A percentile compares a stretch with the other conserved stretches of the same genome.
phyloP scores from a whole-genome alignment of 1,140 invertebrate species.

The Drosophila leontia region DNA sequence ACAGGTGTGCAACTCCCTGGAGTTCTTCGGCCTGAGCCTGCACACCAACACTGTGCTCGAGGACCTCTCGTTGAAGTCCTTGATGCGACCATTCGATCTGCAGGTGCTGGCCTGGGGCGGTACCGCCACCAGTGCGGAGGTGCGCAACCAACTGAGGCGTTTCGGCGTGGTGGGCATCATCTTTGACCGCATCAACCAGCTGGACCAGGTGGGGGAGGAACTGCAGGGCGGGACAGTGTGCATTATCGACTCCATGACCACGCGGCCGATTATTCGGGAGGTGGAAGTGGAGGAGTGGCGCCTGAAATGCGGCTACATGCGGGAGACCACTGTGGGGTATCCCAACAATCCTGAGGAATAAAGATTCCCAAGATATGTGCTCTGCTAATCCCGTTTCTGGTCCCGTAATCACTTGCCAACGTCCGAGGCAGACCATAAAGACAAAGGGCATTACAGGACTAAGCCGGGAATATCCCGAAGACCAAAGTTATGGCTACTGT shows the following conservation, averaged over 20 bases:
- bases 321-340: not conserved
- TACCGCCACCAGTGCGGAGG: not conserved
- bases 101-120: conserved; percentile 29
- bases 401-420: conserved; percentile 51
- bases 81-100: conserved; percentile 25
- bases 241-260: conserved; percentile 48
- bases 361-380: conserved; percentile 38
- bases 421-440: conserved; percentile 49
- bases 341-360: not conserved
- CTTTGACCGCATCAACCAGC: conserved; percentile 63
- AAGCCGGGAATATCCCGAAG: conserved; percentile 79
- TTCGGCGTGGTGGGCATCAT: conserved; percentile 47
- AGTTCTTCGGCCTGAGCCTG: conserved; percentile 93
- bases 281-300: conserved; percentile 32
- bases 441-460: conserved; percentile 71
- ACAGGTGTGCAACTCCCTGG: conserved; percentile 90
- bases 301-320: conserved; percentile 33
- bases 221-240: conserved; percentile 40
- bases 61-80: conserved; percentile 88
- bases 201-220: conserved; percentile 42
- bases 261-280: conserved; percentile 9
- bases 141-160: conserved; percentile 13
- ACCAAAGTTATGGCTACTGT: conserved; percentile 45
- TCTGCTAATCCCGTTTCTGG: conserved; percentile 39
- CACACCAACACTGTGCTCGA: conserved; percentile 94